Conservation (phyloP, 2,113 vertebrate genomes). For the Epinephelus lanceolatus region DNA sequence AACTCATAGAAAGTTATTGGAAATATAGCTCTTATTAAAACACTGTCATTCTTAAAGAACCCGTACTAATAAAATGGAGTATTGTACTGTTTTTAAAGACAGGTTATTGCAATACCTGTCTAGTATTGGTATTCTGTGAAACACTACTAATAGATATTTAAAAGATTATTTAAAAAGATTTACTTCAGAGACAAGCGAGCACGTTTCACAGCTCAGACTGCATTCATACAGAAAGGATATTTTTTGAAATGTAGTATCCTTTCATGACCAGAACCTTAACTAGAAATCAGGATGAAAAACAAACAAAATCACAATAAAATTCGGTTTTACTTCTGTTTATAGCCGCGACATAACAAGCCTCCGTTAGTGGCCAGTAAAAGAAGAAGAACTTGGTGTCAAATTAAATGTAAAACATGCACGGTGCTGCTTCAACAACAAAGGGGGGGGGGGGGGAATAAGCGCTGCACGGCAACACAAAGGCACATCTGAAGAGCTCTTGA, state of each 20-base stretch:
- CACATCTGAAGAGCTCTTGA: slow-evolving; percentile 65
- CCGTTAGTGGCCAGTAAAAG: slow-evolving; percentile 10
- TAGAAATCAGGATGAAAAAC: slow-evolving; percentile 11
- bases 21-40: too few species aligned
- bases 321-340: slow-evolving; percentile 10
- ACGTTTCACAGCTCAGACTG: not conserved
- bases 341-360: slow-evolving; percentile 5
- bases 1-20: too few species aligned
- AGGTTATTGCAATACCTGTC: too few species aligned
- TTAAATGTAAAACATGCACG: slow-evolving; percentile 64
- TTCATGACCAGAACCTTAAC: slow-evolving; percentile 12
- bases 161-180: not conserved
- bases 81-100: too few species aligned
- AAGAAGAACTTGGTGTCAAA: slow-evolving; percentile 59
- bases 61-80: too few species aligned
- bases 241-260: not conserved
- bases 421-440: slow-evolving; percentile 60
- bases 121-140: too few species aligned
- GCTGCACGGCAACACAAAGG: slow-evolving; percentile 63
- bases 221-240: not conserved
- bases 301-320: slow-evolving; percentile 26
- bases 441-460: slow-evolving; percentile 35
- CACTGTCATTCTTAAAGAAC: too few species aligned
- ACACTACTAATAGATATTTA: too few species aligned
- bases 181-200: not conserved